Conservation (phyloP, 2,888 invertebrate genomes). For the Notodonta ziczac region DNA sequence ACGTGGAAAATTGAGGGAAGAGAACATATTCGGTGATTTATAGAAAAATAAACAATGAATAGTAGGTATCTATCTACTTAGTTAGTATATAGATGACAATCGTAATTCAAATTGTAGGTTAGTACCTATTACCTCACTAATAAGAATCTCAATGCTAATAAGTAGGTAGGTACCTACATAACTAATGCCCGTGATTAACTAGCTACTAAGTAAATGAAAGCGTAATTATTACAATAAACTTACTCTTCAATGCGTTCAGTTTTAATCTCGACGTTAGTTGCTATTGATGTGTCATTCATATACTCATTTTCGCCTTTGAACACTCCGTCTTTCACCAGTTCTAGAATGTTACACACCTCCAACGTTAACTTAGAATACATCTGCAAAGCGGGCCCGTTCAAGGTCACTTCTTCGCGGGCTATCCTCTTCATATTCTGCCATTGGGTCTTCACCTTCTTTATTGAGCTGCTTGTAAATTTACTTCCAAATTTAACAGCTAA, state of each 20-base stretch:
- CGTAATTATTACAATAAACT: constrained; percentile 39
- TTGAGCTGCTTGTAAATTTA: constrained; percentile 71
- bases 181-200: too few species aligned
- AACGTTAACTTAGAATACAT: constrained; percentile 67
- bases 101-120: too few species aligned
- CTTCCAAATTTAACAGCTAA: constrained; percentile 66
- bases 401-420: constrained; percentile 72
- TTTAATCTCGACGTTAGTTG: constrained; percentile 71
- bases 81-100: too few species aligned
- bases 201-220: too few species aligned
- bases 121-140: too few species aligned
- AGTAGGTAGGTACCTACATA: too few species aligned
- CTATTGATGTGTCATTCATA: constrained; percentile 57
- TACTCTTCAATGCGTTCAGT: constrained; percentile 77
- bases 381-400: constrained; percentile 56
- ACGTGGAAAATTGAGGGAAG: too few species aligned
- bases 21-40: too few species aligned
- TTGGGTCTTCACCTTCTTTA: constrained; percentile 78
- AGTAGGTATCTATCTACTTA: too few species aligned
- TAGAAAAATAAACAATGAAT: too few species aligned
- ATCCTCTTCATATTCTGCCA: constrained; percentile 82
- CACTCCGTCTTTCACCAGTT: constrained; percentile 66
- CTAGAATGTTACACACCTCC: constrained; percentile 72
- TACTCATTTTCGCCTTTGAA: constrained; percentile 55
- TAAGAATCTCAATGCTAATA: too few species aligned